These are phyloP conservation scores for Pimpla rufipes DNA, from an alignment of 2,888 invertebrate species.

Conservation along the genomic window DNA sequence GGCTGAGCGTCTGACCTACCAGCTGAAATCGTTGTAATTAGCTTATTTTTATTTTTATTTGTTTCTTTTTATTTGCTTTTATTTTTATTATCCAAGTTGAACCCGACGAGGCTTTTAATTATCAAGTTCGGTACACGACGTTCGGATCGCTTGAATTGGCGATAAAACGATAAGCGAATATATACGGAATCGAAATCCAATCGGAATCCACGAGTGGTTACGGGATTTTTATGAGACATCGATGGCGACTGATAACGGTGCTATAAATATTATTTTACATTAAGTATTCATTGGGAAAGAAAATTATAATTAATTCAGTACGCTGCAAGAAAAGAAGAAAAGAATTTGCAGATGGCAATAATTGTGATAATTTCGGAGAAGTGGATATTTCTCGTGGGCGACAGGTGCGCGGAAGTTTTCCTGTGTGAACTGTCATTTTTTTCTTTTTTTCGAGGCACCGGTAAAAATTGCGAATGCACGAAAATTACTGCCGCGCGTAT, in stretches of 20 bases:
- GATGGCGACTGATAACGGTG: no score
- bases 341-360: no score
- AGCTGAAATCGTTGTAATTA: constrained; percentile 7
- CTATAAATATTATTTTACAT: no score
- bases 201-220: background rate
- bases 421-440: background rate
- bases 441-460: background rate
- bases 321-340: no score
- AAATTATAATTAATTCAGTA: no score
- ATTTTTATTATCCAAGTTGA: constrained; percentile 27
- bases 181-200: background rate
- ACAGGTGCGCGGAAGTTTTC: background rate
- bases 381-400: no score
- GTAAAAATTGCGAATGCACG: background rate
- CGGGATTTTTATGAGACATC: background rate
- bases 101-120: constrained; percentile 38
- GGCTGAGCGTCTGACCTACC: background rate
- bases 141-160: constrained; percentile 2
- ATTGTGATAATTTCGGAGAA: no score
- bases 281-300: no score
- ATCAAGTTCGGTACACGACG: background rate
- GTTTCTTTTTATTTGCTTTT: constrained; percentile 7
- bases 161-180: background rate
- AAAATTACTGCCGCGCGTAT: background rate
- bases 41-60: constrained; percentile 17